Evolutionary conservation across 2,113 vertebrate genomes (phyloP).

Genomic region (Toxostoma redivivum): DNA sequence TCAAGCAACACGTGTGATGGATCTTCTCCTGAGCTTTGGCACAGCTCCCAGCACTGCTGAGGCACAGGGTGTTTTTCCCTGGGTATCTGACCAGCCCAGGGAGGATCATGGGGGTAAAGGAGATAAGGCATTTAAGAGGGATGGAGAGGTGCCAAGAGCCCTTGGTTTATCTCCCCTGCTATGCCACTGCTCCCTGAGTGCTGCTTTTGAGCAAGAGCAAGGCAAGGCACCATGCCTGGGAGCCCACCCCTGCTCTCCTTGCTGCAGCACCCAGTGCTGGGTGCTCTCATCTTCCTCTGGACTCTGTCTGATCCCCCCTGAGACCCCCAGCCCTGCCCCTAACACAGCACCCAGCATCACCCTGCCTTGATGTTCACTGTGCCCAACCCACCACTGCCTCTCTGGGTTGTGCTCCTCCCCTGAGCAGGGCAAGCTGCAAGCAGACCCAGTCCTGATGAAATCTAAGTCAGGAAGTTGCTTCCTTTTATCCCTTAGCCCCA

Average conservation of each 20-base stretch:
- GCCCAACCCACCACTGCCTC: accelerated
- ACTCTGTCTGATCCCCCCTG: accelerated
- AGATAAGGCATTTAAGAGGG: neutral
- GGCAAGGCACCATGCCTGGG: neutral
- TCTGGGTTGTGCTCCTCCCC: accelerated
- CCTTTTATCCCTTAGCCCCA: neutral
- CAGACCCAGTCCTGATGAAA: neutral
- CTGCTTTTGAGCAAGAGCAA: neutral
- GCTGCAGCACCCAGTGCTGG: accelerated
- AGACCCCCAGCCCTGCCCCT: neutral
- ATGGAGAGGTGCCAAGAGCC: neutral
- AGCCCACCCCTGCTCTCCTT: accelerated
- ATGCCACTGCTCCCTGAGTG: neutral
- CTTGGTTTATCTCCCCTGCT: neutral
- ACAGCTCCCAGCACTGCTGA: neutral
- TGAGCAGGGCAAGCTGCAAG: accelerated
- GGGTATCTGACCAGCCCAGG: neutral
- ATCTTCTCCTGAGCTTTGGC: neutral
- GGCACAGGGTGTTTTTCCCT: neutral
- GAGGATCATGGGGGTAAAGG: neutral
- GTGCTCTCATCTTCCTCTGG: neutral
- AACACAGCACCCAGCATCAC: neutral
- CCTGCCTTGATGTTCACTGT: accelerated
- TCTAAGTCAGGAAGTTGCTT: neutral
- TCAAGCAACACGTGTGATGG: neutral